Percentiles rank a stretch among this genome's conserved stretches.
Evolutionary conservation across 2,113 vertebrate species (phyloP).

Genomic region (Phrynocephalus versicolor): DNA sequence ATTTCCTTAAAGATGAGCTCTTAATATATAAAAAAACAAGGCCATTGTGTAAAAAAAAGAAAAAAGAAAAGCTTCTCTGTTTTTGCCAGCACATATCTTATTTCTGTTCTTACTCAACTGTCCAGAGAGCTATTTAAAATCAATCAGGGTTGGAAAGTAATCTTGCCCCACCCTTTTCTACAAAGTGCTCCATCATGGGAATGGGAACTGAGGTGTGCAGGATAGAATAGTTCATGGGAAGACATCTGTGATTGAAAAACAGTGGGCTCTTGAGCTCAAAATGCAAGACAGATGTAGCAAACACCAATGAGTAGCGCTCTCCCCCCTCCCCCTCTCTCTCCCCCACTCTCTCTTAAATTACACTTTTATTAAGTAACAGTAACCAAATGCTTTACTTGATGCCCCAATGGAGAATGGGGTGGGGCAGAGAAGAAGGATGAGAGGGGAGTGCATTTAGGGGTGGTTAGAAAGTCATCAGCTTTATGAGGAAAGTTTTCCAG

Average conservation of each 20-base stretch:
- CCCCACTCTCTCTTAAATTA: background rate
- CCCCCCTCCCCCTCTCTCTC: background rate
- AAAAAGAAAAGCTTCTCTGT: background rate
- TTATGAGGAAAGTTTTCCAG: background rate
- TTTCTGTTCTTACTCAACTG: slow-evolving; percentile 23
- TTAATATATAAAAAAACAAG: background rate
- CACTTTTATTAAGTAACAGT: background rate
- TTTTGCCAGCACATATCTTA: slow-evolving; percentile 17
- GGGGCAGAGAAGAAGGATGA: background rate
- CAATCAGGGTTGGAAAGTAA: background rate
- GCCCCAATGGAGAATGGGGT: background rate
- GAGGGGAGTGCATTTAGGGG: background rate
- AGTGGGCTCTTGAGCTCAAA: background rate
- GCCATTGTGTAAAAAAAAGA: background rate
- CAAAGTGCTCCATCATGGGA: background rate
- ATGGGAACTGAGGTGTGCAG: background rate
- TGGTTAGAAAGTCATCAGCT: slow-evolving; percentile 5
- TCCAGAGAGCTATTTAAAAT: slow-evolving; percentile 29
- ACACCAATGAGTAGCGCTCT: background rate
- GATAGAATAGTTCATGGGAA: slow-evolving; percentile 12
- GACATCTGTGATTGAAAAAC: background rate
- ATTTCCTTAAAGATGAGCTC: background rate
- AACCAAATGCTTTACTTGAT: background rate
- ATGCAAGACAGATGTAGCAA: background rate
- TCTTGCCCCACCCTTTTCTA: background rate